These are phyloP conservation scores for Geotrupes spiniger DNA, from an alignment of 2,888 invertebrate genomes.

Conservation along the genomic window DNA sequence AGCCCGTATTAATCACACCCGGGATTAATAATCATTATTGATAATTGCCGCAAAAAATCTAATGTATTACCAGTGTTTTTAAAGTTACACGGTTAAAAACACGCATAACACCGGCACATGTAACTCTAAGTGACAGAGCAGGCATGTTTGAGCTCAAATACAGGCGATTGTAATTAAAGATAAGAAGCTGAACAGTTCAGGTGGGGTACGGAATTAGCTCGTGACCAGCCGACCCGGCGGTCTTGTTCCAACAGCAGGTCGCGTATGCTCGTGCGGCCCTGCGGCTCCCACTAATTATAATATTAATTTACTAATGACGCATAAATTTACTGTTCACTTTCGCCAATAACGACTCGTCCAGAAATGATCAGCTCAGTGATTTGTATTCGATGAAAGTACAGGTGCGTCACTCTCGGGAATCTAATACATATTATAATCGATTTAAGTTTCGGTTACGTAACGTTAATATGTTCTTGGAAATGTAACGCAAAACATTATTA, in stretches of 20 bases:
- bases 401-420: no score
- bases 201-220: slow-evolving; percentile 19
- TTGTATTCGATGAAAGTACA: no score
- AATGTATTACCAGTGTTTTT: no score
- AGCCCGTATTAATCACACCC: no score
- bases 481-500: no score
- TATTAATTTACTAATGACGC: slow-evolving; percentile 33
- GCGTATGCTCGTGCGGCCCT: slow-evolving; percentile 29
- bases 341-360: no score
- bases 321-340: slow-evolving; percentile 23
- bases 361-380: no score
- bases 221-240: slow-evolving; percentile 31
- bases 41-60: no score
- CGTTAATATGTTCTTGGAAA: no score
- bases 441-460: no score
- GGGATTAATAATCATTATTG: no score
- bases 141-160: slow-evolving; percentile 42
- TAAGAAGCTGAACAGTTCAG: slow-evolving; percentile 27
- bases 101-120: slow-evolving; percentile 38
- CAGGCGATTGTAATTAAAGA: slow-evolving; percentile 45
- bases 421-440: no score
- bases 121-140: slow-evolving; percentile 41
- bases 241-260: slow-evolving; percentile 7
- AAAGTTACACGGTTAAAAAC: neutral
- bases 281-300: slow-evolving; percentile 29